Base-by-base conservation (phyloP, 2,113 vertebrate species). In the Raja brachyura region DNA sequence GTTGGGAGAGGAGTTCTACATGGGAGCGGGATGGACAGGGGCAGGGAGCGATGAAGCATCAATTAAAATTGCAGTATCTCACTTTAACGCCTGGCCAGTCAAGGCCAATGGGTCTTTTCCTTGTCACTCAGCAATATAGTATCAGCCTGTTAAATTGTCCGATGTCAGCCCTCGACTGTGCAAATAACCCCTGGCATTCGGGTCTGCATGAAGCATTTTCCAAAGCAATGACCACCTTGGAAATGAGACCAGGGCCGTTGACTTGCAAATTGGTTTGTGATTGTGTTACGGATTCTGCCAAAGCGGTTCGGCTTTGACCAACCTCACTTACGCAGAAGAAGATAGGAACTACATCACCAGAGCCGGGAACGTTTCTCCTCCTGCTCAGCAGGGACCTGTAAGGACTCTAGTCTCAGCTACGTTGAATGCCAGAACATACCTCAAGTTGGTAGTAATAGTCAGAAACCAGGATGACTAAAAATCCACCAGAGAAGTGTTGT, bases 41-140 rank as follows among this genome's bases (percentile, higher is more conserved):
- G 63, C 63, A 66, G 63, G 25, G 28, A 14, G 75, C 31, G 5
- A 16, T 4, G 83, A 63, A 31, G 25, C 83, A 33, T 88, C 5
- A 6, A 31, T 66, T 66, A 5, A 18, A 18, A 63, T 63, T 33
- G 83, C 83, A 66, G 83, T 63, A 88, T 88, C 83, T 88, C 83
- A 63, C n/a, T 54, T 54, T 93, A 94, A 94, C 95, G 95, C 95
- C 95, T 95, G 94, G 93, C 93, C 93, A 93, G 93, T 93, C 61
- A 76, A 81, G 31, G 90, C 16, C 88, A 61, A 5, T 76, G 28
- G 25, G 39, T 74, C 86, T 70, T 48, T 92, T 90, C 68, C 22
- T 83, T 74, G 56, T 66, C 66, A 77, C 59, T 86, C n/a, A 31
- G 63, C 28, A 25, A 59, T 5, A n/a, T 59, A 61, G 56, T 63